Percentiles rank a stretch among this genome's conserved stretches.
phyloP scores from a whole-genome alignment of 2,888 invertebrate genomes.

The Uropetala carovei region DNA sequence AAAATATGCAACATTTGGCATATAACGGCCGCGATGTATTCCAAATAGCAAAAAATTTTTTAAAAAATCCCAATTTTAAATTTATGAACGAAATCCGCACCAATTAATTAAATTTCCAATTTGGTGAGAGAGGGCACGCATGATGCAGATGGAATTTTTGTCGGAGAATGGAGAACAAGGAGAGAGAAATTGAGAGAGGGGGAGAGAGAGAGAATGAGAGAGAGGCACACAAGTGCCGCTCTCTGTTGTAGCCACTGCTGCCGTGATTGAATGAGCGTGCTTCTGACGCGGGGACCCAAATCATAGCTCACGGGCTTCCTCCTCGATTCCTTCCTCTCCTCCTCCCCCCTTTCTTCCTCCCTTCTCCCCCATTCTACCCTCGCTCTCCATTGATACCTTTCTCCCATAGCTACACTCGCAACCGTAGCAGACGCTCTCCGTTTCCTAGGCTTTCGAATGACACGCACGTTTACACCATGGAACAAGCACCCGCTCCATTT shows the following conservation, averaged over 20 bases:
- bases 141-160: too few species aligned
- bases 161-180: background rate
- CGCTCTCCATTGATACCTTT: background rate
- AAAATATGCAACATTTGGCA: too few species aligned
- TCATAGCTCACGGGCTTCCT: background rate
- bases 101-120: constrained; percentile 44
- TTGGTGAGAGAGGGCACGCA: background rate
- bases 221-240: background rate
- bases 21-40: too few species aligned
- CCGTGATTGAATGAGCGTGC: constrained; percentile 15
- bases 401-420: background rate
- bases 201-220: background rate
- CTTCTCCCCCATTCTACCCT: background rate
- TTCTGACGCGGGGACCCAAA: background rate
- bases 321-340: background rate
- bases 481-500: constrained; percentile 47
- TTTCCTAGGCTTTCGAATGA: background rate
- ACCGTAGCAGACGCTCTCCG: background rate
- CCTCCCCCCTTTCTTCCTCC: background rate
- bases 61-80: background rate
- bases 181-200: background rate
- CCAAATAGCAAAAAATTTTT: too few species aligned
- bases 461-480: background rate
- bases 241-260: background rate
- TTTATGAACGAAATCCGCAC: constrained; percentile 27